Conservation (phyloP, 2,797 vertebrate genomes). For the Coendou prehensilis region DNA sequence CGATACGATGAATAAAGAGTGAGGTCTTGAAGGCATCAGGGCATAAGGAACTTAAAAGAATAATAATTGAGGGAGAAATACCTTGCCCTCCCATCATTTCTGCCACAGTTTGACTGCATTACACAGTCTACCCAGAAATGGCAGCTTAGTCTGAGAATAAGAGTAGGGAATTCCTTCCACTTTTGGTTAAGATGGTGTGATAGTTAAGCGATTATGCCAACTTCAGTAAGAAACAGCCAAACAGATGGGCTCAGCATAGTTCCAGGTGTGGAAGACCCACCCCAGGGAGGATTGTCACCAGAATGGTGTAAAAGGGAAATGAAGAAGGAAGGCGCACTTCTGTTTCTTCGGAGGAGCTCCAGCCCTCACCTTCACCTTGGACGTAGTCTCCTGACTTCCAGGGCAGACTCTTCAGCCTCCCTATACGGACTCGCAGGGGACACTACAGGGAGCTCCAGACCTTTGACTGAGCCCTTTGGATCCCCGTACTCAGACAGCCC, state of each 20-base stretch:
- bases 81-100: not conserved
- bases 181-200: not conserved
- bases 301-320: not conserved
- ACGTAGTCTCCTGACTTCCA: not conserved
- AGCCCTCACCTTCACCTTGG: not conserved
- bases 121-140: not conserved
- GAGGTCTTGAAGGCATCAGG: not conserved
- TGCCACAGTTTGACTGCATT: not conserved
- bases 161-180: not conserved
- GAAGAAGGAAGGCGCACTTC: not conserved
- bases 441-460: not conserved
- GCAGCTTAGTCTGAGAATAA: not conserved
- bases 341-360: not conserved
- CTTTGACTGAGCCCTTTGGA: not conserved
- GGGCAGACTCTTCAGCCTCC: not conserved
- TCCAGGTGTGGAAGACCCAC: not conserved
- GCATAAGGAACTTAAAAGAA: not conserved
- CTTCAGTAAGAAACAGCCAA: not conserved
- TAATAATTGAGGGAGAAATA: not conserved
- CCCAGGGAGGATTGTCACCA: not conserved
- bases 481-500: too few relatives aligned
- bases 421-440: not conserved
- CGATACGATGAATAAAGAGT: not conserved
- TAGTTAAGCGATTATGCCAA: not conserved
- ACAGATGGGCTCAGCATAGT: not conserved